Evolutionary conservation across 2,113 vertebrate species (phyloP), one percentile per base, ranked within the genome.

Genomic region (Ploceus nigricollis): DNA sequence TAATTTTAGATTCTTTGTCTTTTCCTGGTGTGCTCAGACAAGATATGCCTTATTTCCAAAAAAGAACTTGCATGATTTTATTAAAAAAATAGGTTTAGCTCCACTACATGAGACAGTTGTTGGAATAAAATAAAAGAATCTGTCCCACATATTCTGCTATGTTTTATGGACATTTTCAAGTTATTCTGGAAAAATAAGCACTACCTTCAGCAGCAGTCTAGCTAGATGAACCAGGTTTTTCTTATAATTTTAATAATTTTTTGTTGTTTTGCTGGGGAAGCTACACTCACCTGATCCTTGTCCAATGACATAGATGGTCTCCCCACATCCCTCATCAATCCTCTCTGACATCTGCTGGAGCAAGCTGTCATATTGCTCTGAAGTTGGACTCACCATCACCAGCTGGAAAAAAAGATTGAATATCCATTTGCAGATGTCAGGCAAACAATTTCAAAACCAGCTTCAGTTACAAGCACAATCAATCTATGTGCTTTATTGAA

Each of bases 281-380:
- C 72, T 77, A 80, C 82, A 97, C 98, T 98, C 96, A 99, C 99
- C 99, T 98, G 99, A 99, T 94, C 99, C 99, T 98, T 99, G 99
- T 57, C 99, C 99, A 92, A 99, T 98, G 96, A 99, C 99, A 93
- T 99, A 99, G 97, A 99, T 99, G 94, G 99, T 99, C 97, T 99
- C 99, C 80, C 99, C 99, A 73, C 99, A 99, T 42, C 99, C 99
- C 96, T 99, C 99, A 39, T 99, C 99, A 98, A 99, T 99, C 71
- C 99, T 98, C 95, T 99, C 99, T 80, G 98, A 98, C 92, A 99
- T 98, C 97, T 99, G 99, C 72, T 97, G 98, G 39, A 99, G 98
- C 92, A 99, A 98, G n/a, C 98, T 99, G 97, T 99, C 99, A 92
- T 99, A 99, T 96, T 99, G 99, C 97, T 99, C 99, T 89, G 99